phyloP scores from a whole-genome alignment of 2,888 invertebrate species.

The Lycaena phlaeas region DNA sequence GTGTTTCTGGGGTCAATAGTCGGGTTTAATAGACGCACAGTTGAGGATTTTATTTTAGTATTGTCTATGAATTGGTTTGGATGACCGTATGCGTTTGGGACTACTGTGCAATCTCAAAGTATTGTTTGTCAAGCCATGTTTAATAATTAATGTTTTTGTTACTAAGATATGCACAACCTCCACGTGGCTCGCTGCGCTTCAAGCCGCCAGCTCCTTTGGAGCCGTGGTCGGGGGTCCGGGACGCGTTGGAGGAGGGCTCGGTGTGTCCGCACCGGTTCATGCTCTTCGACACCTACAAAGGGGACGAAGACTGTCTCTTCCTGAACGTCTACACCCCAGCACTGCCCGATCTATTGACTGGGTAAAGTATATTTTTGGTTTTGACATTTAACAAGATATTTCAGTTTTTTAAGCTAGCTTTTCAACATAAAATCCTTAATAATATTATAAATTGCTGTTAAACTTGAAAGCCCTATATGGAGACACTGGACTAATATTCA shows the following conservation, averaged over 20 bases:
- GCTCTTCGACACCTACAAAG: conserved; percentile 77
- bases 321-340: conserved; percentile 80
- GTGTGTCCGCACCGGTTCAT: conserved; percentile 80
- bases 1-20: no score
- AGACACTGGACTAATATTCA: no score
- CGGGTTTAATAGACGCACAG: no score
- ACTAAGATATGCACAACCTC: conserved; percentile 59
- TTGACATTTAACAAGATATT: background rate
- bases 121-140: no score
- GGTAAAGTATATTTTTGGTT: conserved; percentile 31
- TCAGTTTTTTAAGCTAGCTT: no score
- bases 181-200: conserved; percentile 62
- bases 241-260: conserved; percentile 79
- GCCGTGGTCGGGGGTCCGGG: conserved; percentile 76
- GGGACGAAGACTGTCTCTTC: conserved; percentile 78
- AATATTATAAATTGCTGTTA: no score
- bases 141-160: background rate
- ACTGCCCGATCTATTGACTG: conserved; percentile 56
- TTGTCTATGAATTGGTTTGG: no score
- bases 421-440: no score
- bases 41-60: no score
- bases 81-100: no score
- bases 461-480: no score
- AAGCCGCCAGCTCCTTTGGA: conserved; percentile 73
- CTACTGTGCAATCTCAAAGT: no score